Conservation (phyloP, 2,797 vertebrate genomes). For the Fistularia commersonii region DNA sequence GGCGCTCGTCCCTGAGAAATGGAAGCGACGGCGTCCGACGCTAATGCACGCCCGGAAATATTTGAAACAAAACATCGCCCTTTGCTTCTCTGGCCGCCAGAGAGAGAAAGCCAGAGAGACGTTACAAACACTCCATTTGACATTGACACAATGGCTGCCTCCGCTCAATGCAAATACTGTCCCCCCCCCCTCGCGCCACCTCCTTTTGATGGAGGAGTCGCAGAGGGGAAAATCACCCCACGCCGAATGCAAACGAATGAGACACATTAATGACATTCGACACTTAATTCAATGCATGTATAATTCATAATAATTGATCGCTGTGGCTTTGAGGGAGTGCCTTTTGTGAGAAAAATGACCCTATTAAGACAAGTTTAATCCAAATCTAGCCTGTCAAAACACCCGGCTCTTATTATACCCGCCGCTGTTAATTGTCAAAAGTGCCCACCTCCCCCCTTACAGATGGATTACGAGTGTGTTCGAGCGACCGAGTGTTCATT, state of each 20-base stretch:
- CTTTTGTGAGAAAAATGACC: slow-evolving; percentile 96
- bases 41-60: slow-evolving; percentile 75
- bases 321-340: slow-evolving; percentile 85
- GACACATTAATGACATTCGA: slow-evolving; percentile 98
- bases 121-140: slow-evolving; percentile 68
- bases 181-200: slow-evolving; percentile 26
- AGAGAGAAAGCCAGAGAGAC: slow-evolving; percentile 23
- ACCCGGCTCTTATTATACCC: slow-evolving; percentile 81
- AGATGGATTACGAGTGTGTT: slow-evolving; percentile 90
- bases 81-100: slow-evolving; percentile 36
- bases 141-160: slow-evolving; percentile 70
- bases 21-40: slow-evolving; percentile 62
- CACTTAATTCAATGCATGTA: slow-evolving; percentile 90
- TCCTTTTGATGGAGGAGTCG: slow-evolving; percentile 57
- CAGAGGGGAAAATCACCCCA: slow-evolving; percentile 57
- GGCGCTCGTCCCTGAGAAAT: slow-evolving; percentile 67
- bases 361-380: slow-evolving; percentile 94
- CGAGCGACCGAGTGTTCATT: slow-evolving; percentile 52
- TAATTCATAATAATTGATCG: slow-evolving; percentile 99
- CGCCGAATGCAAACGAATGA: slow-evolving; percentile 94
- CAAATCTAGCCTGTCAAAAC: slow-evolving; percentile 96
- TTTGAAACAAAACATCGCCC: slow-evolving; percentile 72
- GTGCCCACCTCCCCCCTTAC: slow-evolving; percentile 66
- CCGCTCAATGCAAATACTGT: slow-evolving; percentile 72
- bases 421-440: slow-evolving; percentile 92